phyloP scores from a whole-genome alignment of 2,888 invertebrate genomes.

The Oeneis ivallda region DNA sequence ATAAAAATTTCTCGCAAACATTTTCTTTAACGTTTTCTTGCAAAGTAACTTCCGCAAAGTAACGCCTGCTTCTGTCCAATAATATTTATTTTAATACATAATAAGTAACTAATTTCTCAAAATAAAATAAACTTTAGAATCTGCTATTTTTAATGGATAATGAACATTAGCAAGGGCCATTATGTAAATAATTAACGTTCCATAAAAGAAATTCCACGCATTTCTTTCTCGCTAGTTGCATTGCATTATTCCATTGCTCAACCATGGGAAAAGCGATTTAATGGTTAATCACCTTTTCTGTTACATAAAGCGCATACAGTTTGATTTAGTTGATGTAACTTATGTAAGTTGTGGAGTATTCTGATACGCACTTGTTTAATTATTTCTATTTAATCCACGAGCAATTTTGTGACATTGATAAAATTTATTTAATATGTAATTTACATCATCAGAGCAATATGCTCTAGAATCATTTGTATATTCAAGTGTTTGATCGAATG shows the following conservation, averaged over 20 bases:
- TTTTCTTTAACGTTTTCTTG: too few species aligned
- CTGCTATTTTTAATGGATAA: background rate
- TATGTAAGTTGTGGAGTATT: too few species aligned
- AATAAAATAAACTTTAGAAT: background rate
- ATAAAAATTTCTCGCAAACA: too few species aligned
- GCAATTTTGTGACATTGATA: too few species aligned
- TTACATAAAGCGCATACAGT: constrained; percentile 7
- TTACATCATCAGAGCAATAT: background rate
- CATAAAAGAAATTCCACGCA: constrained; percentile 9
- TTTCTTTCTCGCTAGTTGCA: constrained; percentile 8
- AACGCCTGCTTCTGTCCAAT: too few species aligned
- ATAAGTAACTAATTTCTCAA: too few species aligned
- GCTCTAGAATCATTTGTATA: background rate
- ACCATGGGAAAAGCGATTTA: constrained; percentile 22
- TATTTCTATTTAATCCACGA: too few species aligned
- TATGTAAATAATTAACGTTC: constrained; percentile 15
- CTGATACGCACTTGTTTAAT: too few species aligned
- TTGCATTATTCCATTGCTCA: constrained; percentile 17
- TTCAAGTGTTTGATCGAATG: constrained; percentile 12
- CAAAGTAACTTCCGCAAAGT: too few species aligned
- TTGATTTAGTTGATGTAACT: too few species aligned
- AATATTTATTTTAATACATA: too few species aligned
- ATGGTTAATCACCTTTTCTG: constrained; percentile 20
- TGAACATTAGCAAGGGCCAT: background rate
- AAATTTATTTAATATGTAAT: background rate